Conservation (phyloP, 2,113 vertebrate species). For the Psittacula cyanocephala region DNA sequence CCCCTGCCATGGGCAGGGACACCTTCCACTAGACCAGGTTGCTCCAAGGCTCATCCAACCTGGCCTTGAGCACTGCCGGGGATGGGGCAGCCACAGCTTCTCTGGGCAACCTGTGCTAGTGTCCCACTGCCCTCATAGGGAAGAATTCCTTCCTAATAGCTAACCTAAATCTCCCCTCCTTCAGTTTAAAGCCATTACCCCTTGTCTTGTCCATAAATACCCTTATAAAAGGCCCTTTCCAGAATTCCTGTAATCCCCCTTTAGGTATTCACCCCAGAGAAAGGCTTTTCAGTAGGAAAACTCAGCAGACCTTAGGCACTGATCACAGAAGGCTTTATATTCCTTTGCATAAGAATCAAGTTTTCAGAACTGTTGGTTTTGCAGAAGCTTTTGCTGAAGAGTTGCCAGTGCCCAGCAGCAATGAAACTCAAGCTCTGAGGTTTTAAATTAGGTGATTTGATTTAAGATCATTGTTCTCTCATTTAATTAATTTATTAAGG, state of each 20-base stretch:
- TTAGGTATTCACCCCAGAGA: background rate
- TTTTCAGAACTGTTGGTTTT: background rate
- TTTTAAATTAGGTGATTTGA: background rate
- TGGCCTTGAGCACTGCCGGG: background rate
- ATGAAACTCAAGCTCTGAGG: background rate
- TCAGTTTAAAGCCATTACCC: background rate
- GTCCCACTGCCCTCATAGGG: too few species aligned
- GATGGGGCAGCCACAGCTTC: background rate
- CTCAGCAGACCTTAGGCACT: background rate
- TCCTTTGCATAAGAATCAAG: background rate
- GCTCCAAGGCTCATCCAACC: background rate
- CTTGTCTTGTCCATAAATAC: background rate
- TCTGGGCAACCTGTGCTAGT: too few species aligned
- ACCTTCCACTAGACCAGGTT: background rate
- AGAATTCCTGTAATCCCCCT: background rate
- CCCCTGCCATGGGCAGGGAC: background rate
- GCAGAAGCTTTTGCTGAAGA: background rate
- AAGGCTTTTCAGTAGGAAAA: background rate
- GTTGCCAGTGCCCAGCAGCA: background rate
- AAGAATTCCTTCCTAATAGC: background rate
- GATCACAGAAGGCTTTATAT: background rate
- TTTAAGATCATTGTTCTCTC: background rate
- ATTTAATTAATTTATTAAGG: background rate
- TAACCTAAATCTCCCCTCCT: background rate
- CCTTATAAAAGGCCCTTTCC: background rate